Evolutionary conservation across 2,888 invertebrate species (phyloP).

Genomic region (Leptopterna dolabrata): DNA sequence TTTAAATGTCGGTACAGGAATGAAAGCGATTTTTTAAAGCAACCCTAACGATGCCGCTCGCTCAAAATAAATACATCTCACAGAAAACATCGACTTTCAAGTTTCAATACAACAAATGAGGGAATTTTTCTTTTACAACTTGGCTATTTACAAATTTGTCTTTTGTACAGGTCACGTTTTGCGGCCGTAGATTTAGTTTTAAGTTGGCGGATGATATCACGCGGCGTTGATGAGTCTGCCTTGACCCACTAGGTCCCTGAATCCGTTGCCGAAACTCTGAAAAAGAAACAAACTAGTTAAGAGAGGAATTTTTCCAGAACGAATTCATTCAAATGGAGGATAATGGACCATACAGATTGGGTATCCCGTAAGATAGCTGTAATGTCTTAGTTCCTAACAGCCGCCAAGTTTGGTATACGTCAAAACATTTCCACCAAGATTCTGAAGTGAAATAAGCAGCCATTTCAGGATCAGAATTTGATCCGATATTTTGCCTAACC

Average conservation of each 20-base stretch:
- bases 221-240: conserved; percentile 39
- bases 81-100: background rate
- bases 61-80: conserved; percentile 10
- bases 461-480: too few species aligned
- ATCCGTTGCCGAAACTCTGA: conserved; percentile 27
- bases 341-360: too few species aligned
- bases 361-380: too few species aligned
- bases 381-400: too few species aligned
- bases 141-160: conserved; percentile 35
- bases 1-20: conserved; percentile 21
- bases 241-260: conserved; percentile 11
- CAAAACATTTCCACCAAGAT: too few species aligned
- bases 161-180: conserved; percentile 53
- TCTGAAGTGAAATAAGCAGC: too few species aligned
- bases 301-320: too few species aligned
- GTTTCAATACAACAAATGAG: background rate
- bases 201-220: background rate
- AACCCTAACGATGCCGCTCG: background rate
- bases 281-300: background rate
- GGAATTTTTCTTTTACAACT: background rate
- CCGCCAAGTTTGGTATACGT: too few species aligned
- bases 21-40: background rate
- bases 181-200: conserved; percentile 18
- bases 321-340: too few species aligned
- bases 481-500: too few species aligned